Percentiles rank a stretch among this genome's conserved stretches.
phyloP scores from a whole-genome alignment of 1,140 invertebrate genomes.

The Saccostrea glomerata region DNA sequence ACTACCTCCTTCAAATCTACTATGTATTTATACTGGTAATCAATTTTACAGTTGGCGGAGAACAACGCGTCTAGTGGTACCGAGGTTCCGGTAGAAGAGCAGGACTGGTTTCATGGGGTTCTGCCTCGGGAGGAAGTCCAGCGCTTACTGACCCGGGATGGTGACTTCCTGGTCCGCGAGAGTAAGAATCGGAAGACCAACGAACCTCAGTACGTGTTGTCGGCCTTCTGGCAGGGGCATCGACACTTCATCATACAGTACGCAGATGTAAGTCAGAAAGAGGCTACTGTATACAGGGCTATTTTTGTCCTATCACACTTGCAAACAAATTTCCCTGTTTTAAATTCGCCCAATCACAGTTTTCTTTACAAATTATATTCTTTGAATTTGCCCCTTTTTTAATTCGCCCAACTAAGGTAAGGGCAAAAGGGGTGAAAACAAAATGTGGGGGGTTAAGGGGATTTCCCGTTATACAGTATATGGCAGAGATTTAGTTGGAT shows the following conservation, averaged over 20 bases:
- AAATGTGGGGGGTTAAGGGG: too few relatives aligned
- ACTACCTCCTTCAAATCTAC: background rate
- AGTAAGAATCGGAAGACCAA: slow-evolving; percentile 92
- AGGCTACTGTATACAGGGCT: too few relatives aligned
- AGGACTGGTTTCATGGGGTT: slow-evolving; percentile 96
- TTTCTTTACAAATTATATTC: too few relatives aligned
- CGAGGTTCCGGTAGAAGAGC: slow-evolving; percentile 68
- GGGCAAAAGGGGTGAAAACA: too few relatives aligned
- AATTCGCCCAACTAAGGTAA: too few relatives aligned
- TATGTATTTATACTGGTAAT: background rate
- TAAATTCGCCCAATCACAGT: too few relatives aligned
- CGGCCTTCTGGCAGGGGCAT: slow-evolving; percentile 95
- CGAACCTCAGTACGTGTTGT: slow-evolving; percentile 90
- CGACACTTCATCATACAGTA: slow-evolving; percentile 97
- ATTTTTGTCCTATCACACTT: too few relatives aligned
- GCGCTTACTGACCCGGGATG: slow-evolving; percentile 90
- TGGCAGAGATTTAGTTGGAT: too few relatives aligned
- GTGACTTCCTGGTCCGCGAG: slow-evolving; percentile 96
- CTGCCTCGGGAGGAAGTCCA: slow-evolving; percentile 97
- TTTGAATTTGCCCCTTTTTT: too few relatives aligned
- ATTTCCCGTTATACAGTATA: too few relatives aligned
- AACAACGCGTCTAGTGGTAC: background rate
- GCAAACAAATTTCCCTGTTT: too few relatives aligned
- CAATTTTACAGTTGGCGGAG: background rate
- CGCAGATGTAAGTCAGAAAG: slow-evolving; percentile 68